These are phyloP conservation scores for Poecilia picta DNA, from an alignment of 2,797 vertebrate genomes.

Conservation along the genomic window DNA sequence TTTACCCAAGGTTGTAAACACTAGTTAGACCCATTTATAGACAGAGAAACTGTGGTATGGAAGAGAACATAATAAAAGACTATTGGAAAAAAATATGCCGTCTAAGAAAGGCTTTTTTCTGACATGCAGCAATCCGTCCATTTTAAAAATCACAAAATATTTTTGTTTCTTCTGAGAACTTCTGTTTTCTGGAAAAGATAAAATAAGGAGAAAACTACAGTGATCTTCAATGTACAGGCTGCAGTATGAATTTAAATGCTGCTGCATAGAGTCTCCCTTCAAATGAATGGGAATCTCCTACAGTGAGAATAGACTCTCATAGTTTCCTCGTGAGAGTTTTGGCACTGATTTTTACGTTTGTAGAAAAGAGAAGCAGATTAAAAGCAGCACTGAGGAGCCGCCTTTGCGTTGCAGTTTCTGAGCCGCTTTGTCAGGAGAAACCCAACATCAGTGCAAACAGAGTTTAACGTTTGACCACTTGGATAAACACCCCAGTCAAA, in stretches of 20 bases:
- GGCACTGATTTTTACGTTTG: conserved; percentile 44
- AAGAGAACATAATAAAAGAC: conserved; percentile 65
- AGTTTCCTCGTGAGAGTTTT: conserved; percentile 28
- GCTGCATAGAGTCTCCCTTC: conserved; percentile 17
- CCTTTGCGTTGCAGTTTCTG: conserved; percentile 30
- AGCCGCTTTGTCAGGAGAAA: conserved; percentile 20
- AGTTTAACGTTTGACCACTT: background rate
- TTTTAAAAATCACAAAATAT: background rate
- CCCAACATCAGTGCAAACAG: background rate
- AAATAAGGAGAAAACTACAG: background rate
- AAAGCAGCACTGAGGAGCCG: conserved; percentile 20
- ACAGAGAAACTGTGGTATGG: conserved; percentile 45
- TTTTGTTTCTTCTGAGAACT: conserved; percentile 31
- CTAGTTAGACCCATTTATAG: conserved; percentile 71
- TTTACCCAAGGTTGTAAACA: conserved; percentile 67
- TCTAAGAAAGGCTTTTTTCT: conserved; percentile 19
- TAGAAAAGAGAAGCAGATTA: conserved; percentile 42
- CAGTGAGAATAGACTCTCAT: conserved; percentile 10
- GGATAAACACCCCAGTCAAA: background rate
- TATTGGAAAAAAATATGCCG: conserved; percentile 41
- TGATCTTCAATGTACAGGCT: conserved; percentile 3
- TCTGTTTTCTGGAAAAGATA: conserved; percentile 8
- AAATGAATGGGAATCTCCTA: conserved; percentile 8
- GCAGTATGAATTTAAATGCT: background rate
- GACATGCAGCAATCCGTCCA: conserved; percentile 4